Percentiles rank a stretch among this genome's conserved stretches.
Evolutionary conservation across 2,797 vertebrate genomes (phyloP).

Genomic region (Sciurus vulgaris): DNA sequence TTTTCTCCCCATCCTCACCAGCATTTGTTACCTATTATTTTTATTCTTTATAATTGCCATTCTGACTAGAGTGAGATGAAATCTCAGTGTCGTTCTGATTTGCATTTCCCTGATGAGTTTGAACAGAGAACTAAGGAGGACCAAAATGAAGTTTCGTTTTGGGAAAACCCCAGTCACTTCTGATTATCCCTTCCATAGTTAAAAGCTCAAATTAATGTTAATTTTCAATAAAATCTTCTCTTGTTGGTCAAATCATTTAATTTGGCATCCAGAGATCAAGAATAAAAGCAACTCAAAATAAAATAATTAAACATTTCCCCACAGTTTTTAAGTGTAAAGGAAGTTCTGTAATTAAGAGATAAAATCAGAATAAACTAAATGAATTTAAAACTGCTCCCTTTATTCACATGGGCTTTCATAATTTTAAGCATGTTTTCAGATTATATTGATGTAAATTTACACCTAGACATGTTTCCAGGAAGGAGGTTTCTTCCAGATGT

Average conservation of each 20-base stretch:
- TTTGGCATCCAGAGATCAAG: conserved; percentile 16
- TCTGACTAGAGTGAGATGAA: no score
- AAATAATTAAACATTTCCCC: background rate
- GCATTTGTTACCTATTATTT: no score
- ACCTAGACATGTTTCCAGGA: background rate
- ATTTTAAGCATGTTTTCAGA: background rate
- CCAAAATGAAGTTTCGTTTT: background rate
- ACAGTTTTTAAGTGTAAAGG: background rate
- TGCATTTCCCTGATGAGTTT: background rate
- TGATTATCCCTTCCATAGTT: background rate
- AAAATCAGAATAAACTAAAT: conserved; percentile 5
- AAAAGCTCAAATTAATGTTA: conserved; percentile 27
- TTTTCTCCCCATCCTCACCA: no score
- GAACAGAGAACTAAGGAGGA: background rate
- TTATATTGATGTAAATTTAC: background rate
- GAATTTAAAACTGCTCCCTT: background rate
- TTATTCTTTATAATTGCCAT: no score
- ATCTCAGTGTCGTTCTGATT: no score
- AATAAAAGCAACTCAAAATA: conserved; percentile 34
- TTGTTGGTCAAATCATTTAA: background rate
- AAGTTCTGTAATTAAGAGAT: background rate
- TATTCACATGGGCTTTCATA: background rate
- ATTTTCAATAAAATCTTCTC: conserved; percentile 21
- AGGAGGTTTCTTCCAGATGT: background rate
- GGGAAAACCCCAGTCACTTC: background rate